Evolutionary conservation across 2,888 invertebrate species (phyloP).

Genomic region (Meta bourneti): DNA sequence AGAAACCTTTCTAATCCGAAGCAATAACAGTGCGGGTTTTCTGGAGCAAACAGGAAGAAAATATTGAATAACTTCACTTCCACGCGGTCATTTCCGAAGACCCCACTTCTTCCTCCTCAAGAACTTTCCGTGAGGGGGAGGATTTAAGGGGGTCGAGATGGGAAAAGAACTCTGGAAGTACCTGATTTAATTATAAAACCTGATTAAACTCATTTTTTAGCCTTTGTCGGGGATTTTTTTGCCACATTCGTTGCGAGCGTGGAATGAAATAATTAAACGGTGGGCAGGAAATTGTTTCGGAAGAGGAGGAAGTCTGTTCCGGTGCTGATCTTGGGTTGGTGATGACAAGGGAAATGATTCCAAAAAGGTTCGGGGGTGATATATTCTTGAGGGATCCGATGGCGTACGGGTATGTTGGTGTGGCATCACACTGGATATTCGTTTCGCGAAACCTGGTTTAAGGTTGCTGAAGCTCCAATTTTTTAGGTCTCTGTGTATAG

Average conservation of each 20-base stretch:
- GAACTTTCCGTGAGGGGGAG: neutral
- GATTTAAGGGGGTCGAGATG: slow-evolving; percentile 1
- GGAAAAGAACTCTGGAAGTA: slow-evolving; percentile 8
- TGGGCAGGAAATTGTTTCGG: slow-evolving; percentile 20
- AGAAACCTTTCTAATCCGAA: slow-evolving; percentile 23
- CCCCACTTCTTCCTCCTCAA: neutral
- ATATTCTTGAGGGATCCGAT: neutral
- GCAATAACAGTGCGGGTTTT: slow-evolving; percentile 8
- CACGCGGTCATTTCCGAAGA: slow-evolving; percentile 3
- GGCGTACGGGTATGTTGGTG: neutral
- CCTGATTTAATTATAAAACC: slow-evolving; percentile 66
- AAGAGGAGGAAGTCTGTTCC: neutral
- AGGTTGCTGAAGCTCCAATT: too few species aligned
- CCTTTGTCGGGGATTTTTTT: slow-evolving; percentile 27
- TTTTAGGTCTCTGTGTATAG: too few species aligned
- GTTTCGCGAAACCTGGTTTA: too few species aligned
- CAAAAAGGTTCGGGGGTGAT: neutral
- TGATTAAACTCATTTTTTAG: slow-evolving; percentile 57
- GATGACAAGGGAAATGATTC: neutral
- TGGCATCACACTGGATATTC: too few species aligned
- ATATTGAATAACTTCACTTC: slow-evolving; percentile 25
- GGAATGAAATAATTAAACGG: slow-evolving; percentile 51
- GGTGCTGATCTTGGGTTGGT: neutral
- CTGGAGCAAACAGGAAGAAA: neutral
- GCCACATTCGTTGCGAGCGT: neutral